These are phyloP conservation scores for Dromas ardeola DNA, from an alignment of 2,113 vertebrate genomes.

Conservation along the genomic window DNA sequence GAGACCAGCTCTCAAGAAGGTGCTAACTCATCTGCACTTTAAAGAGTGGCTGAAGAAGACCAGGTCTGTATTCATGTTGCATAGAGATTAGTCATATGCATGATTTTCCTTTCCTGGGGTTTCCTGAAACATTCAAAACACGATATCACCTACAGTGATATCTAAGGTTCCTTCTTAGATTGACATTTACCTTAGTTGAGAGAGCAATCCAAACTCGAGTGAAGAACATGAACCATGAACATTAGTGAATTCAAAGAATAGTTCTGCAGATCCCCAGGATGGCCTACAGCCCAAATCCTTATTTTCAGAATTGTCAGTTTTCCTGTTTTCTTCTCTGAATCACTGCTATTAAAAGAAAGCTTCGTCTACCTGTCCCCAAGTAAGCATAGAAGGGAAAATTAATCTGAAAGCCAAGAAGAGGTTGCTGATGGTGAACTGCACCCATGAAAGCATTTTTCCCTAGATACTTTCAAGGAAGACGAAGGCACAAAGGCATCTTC, in stretches of 20 bases:
- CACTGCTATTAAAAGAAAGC: neutral
- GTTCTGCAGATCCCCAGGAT: neutral
- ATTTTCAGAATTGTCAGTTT: neutral
- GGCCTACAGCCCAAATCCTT: neutral
- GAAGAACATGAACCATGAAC: neutral
- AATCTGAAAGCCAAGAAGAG: neutral
- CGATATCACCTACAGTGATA: neutral
- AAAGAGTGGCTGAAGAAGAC: neutral
- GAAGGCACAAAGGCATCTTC: neutral
- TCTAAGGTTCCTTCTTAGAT: neutral
- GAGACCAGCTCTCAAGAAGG: neutral
- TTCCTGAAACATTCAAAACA: neutral
- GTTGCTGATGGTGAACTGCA: neutral
- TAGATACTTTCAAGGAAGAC: neutral
- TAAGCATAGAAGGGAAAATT: neutral
- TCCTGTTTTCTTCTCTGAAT: neutral
- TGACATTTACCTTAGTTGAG: neutral
- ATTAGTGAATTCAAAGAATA: neutral
- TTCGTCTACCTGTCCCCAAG: neutral
- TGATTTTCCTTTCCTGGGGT: neutral
- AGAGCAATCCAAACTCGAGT: neutral
- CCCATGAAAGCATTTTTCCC: neutral
- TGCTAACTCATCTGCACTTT: neutral
- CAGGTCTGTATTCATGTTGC: neutral
- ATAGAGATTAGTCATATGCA: neutral